Percentiles rank a stretch among this genome's conserved stretches.
Evolutionary conservation across 2,113 vertebrate genomes (phyloP).

Genomic region (Callipepla squamata): DNA sequence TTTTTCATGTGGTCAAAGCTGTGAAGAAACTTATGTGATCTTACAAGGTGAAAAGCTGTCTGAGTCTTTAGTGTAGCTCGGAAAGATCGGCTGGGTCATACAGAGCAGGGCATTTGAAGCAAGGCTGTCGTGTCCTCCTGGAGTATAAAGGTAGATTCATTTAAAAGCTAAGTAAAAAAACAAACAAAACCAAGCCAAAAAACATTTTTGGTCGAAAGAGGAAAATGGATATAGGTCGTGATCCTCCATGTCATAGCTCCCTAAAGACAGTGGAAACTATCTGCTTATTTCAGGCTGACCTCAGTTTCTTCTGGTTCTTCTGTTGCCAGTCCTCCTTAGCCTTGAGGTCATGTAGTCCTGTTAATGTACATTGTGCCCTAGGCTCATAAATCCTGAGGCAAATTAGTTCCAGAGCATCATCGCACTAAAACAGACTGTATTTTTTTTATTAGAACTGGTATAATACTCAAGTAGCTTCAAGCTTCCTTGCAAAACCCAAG

Average conservation of each 20-base stretch:
- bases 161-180: neutral
- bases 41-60: neutral
- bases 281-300: neutral
- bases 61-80: neutral
- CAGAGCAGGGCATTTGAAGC: neutral
- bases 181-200: too few species aligned
- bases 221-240: neutral
- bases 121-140: neutral
- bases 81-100: neutral
- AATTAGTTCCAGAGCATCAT: neutral
- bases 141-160: neutral
- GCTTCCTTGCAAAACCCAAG: neutral
- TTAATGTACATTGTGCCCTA: neutral
- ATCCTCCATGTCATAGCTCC: neutral
- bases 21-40: neutral
- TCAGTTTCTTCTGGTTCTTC: neutral
- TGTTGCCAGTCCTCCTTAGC: neutral
- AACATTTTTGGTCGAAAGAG: neutral
- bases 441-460: neutral
- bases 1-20: neutral
- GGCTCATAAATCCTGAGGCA: neutral
- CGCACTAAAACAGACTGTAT: neutral
- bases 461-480: neutral
- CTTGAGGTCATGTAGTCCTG: neutral
- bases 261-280: neutral